Percentiles rank a stretch among this genome's conserved stretches.
Evolutionary conservation across 2,888 invertebrate genomes (phyloP).

Genomic region (Frankliniella fusca): DNA sequence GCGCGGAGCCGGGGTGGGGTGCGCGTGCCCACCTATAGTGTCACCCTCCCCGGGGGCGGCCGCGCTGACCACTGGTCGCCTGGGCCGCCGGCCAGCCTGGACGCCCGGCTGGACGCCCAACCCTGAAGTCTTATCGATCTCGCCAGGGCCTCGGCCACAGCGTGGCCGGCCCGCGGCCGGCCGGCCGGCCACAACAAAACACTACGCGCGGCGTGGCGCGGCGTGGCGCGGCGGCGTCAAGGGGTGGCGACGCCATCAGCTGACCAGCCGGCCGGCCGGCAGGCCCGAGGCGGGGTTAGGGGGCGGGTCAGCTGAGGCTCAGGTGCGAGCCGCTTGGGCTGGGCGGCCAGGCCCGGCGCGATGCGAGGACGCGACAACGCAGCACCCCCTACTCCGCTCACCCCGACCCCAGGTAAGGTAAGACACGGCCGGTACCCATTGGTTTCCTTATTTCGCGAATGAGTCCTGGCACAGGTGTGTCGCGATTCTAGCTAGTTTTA

Average conservation of each 20-base stretch:
- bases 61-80: conserved; percentile 55
- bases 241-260: background rate
- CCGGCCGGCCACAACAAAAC: no score
- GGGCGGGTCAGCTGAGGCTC: background rate
- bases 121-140: no score
- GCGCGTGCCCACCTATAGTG: background rate
- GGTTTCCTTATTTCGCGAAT: no score
- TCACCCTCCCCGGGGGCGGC: conserved; percentile 38
- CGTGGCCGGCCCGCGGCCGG: background rate
- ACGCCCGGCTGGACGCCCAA: conserved; percentile 28
- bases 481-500: no score
- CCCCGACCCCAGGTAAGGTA: no score
- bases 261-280: background rate
- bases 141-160: background rate
- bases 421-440: no score
- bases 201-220: no score
- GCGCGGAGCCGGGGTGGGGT: no score
- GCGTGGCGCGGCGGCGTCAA: background rate
- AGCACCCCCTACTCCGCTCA: no score
- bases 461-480: no score
- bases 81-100: conserved; percentile 43
- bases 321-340: background rate
- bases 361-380: no score
- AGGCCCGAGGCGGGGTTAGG: background rate
- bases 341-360: no score